A percentile compares a stretch with the other conserved stretches of the same genome.
These are phyloP conservation scores for Platycnemis pennipes DNA, from an alignment of 2,888 invertebrate genomes.

Conservation along the genomic window DNA sequence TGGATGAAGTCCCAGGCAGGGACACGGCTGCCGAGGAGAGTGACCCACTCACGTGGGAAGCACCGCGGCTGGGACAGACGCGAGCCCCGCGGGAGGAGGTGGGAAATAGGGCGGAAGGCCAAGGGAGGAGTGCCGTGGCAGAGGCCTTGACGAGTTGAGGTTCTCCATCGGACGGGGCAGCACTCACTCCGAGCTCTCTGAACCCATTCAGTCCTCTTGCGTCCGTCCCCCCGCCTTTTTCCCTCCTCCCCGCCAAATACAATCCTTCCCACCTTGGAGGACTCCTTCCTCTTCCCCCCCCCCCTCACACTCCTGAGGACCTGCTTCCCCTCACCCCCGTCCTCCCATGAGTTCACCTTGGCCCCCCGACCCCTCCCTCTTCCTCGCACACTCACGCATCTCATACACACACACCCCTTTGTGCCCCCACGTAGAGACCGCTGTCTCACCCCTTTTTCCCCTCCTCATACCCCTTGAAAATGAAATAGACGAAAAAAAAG, in stretches of 20 bases:
- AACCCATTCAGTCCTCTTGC: conserved; percentile 45
- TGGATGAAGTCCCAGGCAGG: neutral
- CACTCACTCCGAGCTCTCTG: neutral
- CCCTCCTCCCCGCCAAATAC: neutral
- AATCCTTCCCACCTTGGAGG: conserved; percentile 61
- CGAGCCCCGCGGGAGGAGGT: neutral
- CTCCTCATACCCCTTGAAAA: conserved; percentile 32
- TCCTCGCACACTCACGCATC: neutral
- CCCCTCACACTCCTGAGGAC: too few relatives aligned
- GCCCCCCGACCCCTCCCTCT: neutral
- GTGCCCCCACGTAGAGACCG: conserved; percentile 28
- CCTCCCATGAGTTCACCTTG: neutral
- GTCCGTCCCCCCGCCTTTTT: neutral
- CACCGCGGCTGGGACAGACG: neutral
- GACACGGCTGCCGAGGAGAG: neutral
- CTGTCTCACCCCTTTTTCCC: neutral
- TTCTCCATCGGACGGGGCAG: conserved; percentile 43
- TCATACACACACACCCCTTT: conserved; percentile 8
- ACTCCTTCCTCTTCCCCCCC: conserved; percentile 13
- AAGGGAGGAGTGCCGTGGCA: neutral
- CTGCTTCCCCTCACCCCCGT: neutral
- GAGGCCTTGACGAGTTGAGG: conserved; percentile 28
- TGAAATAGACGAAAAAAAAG: conserved; percentile 48
- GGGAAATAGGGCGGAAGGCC: conserved; percentile 3
- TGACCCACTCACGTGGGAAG: neutral